phyloP scores from a whole-genome alignment of 2,797 vertebrate genomes.

The Allobates femoralis region DNA sequence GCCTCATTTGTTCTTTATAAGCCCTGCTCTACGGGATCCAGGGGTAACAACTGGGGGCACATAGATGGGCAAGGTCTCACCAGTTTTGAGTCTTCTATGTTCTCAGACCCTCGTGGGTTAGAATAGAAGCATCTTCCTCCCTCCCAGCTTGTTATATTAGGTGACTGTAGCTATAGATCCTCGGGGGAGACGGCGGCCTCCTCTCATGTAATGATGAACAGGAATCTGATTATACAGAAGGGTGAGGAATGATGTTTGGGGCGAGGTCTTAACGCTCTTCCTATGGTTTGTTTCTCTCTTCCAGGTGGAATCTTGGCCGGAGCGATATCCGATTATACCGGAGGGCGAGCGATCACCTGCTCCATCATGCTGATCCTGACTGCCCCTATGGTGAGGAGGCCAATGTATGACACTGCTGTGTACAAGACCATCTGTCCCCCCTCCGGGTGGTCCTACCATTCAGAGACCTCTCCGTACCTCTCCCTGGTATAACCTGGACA shows the following conservation, averaged over 20 bases:
- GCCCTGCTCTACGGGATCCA: neutral
- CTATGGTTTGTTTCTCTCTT: fast-evolving
- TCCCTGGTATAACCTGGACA: neutral
- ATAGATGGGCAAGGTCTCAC: neutral
- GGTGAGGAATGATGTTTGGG: neutral
- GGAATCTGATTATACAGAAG: too few relatives aligned
- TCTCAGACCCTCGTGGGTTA: neutral
- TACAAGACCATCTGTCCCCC: neutral
- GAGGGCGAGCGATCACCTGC: slow-evolving; percentile 90
- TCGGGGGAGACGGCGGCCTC: too few relatives aligned
- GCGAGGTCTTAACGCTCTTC: neutral
- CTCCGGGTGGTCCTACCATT: neutral
- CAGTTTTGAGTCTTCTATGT: neutral
- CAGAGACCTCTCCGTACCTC: neutral
- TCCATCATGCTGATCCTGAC: slow-evolving; percentile 87
- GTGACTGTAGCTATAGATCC: neutral
- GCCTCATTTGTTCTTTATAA: neutral
- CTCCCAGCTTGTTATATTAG: neutral
- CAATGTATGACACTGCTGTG: too few relatives aligned
- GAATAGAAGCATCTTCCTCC: neutral
- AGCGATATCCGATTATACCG: slow-evolving; percentile 88
- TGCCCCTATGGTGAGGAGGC: slow-evolving; percentile 87
- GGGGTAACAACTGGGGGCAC: neutral
- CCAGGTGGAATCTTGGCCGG: slow-evolving; percentile 91
- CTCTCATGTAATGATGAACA: too few relatives aligned